Evolutionary conservation across 2,888 invertebrate species (phyloP).

Genomic region (Aleiodes leptofemur): DNA sequence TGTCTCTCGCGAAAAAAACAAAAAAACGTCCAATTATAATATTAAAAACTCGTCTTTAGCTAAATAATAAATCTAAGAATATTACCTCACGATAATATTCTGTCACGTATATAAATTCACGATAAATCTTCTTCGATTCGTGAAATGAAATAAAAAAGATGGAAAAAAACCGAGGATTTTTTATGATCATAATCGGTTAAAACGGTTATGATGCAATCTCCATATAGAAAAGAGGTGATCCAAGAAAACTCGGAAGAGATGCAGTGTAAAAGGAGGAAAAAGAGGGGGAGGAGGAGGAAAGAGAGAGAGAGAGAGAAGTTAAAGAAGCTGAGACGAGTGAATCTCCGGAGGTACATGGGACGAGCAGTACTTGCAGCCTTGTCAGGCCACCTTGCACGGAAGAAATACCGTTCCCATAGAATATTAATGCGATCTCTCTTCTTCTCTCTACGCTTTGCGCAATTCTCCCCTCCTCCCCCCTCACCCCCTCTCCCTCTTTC

Average conservation of each 20-base stretch:
- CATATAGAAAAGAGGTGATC: too few species aligned
- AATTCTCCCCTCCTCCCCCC: neutral
- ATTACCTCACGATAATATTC: neutral
- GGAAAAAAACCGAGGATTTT: neutral
- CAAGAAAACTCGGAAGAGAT: conserved; percentile 12
- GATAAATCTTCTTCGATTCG: neutral
- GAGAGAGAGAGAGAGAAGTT: conserved; percentile 4
- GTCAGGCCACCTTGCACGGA: conserved; percentile 65
- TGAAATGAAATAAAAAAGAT: neutral
- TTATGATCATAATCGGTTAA: too few species aligned
- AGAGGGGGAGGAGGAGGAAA: neutral
- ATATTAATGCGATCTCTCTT: conserved; percentile 72
- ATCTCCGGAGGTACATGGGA: conserved; percentile 45
- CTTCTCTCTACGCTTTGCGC: conserved; percentile 41
- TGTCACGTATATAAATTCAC: neutral
- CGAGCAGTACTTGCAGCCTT: conserved; percentile 59
- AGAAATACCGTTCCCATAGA: conserved; percentile 74
- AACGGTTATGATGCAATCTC: too few species aligned
- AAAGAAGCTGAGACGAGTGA: conserved; percentile 12
- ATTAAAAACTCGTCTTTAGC: too few species aligned
- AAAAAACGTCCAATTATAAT: too few species aligned
- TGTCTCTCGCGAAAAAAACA: neutral
- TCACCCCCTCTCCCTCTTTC: too few species aligned
- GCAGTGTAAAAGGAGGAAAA: neutral
- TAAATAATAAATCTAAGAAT: too few species aligned